Evolutionary conservation across 2,888 invertebrate species (phyloP), one percentile per base, ranked within the genome.

Genomic region (Eupsilia transversa): DNA sequence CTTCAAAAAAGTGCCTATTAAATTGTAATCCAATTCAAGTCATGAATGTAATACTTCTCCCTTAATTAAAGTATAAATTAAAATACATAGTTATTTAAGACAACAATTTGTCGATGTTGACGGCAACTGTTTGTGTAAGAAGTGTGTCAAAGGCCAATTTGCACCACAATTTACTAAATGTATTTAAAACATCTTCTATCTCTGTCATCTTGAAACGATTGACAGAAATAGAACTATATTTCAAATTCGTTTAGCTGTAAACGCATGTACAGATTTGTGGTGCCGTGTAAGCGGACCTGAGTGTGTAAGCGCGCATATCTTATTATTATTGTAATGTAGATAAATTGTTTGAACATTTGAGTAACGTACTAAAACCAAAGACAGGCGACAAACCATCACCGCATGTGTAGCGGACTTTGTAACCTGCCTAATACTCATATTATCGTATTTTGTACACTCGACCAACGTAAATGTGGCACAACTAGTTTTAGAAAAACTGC

Each of bases 21-120:
- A n/a, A 64, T n/a, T 61, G 17, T 77, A 72, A 77, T 54, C 38
- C 23, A 72, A 46, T 64, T 54, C 52, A 64, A 80, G 80, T 73
- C 74, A 64, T 41, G 33, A 33, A 63, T 64, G 2, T 49, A 33
- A 33, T 60, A 63, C 38, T 41, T 64, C 33, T 23, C 6, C 23
- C n/a, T 63, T 61, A 52, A 9, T 9, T 17, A 60, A 17, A 38
- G 23, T 27, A 23, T 43, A n/a, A 56, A 63, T 38, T 38, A 49
- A 74, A 46, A 17, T 57, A 74, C 17, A 7, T 33, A 74, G 60
- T 17, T 27, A 59, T 17, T 41, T 35, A 73, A 52, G 41, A 27
- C 27, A 35, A 43, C 23, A 23, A 35, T 23, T 27, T 30, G 23
- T 52, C 27, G 49, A 27, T 60, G 12, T 41, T 33, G n/a, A 33